A percentile compares a stretch with the other conserved stretches of the same genome.
Evolutionary conservation across 2,888 invertebrate species (phyloP).

Genomic region (Papilio gigon): DNA sequence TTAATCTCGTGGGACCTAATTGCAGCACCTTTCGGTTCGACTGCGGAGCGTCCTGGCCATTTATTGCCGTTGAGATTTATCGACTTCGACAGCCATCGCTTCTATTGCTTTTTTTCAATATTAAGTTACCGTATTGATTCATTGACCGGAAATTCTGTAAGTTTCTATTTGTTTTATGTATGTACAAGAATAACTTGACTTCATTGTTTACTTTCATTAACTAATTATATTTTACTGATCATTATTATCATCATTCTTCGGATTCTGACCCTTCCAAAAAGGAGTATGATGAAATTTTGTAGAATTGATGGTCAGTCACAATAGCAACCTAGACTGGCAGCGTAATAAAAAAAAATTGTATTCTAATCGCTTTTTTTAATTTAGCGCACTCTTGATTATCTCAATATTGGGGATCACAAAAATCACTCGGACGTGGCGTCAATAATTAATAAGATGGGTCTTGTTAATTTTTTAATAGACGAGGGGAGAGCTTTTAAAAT

Average conservation of each 20-base stretch:
- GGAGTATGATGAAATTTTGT: neutral
- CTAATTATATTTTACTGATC: neutral
- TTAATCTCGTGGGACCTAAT: constrained; percentile 78
- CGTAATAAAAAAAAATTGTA: neutral
- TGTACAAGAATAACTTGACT: neutral
- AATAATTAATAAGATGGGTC: constrained; percentile 41
- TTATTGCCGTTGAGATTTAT: constrained; percentile 75
- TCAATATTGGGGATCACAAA: constrained; percentile 32
- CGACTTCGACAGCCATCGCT: constrained; percentile 48
- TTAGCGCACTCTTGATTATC: constrained; percentile 8
- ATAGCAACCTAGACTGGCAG: neutral
- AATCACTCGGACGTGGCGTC: constrained; percentile 32
- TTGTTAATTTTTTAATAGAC: constrained; percentile 43
- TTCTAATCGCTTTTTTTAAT: constrained; percentile 8
- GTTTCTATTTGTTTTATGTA: constrained; percentile 6
- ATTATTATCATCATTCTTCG: neutral
- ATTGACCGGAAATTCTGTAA: constrained; percentile 1
- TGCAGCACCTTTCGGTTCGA: constrained; percentile 73
- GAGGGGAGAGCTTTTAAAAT: constrained; percentile 36
- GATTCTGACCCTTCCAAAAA: neutral
- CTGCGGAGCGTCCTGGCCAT: constrained; percentile 60
- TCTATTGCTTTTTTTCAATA: constrained; percentile 46
- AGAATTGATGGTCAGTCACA: neutral
- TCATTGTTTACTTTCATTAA: neutral
- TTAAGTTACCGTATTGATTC: constrained; percentile 41